These are phyloP conservation scores for Phengaris arion DNA, from an alignment of 2,888 invertebrate genomes.

Conservation along the genomic window DNA sequence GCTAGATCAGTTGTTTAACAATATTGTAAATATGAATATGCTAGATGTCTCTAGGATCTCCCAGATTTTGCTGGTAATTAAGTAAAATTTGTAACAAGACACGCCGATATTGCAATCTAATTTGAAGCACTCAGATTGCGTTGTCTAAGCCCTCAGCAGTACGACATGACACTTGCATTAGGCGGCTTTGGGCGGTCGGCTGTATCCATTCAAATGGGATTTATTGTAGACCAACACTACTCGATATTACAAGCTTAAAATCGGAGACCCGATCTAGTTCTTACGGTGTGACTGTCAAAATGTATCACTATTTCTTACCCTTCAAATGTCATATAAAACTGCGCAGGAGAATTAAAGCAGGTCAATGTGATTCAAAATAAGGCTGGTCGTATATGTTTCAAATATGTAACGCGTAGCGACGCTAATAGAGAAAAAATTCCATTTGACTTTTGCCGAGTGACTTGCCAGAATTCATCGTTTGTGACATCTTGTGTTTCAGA, in stretches of 20 bases:
- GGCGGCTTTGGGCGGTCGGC: conserved; percentile 50
- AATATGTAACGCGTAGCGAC: too few relatives aligned
- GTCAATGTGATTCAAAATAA: too few relatives aligned
- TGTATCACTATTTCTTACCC: neutral
- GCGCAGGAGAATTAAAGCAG: too few relatives aligned
- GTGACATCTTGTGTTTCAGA: too few relatives aligned
- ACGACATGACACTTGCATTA: conserved; percentile 64
- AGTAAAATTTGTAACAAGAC: neutral
- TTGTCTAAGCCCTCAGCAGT: conserved; percentile 50
- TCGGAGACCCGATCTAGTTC: conserved; percentile 31
- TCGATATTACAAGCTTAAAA: conserved; percentile 30
- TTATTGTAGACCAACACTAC: conserved; percentile 36
- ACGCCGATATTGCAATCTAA: conserved; percentile 18
- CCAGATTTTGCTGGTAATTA: neutral
- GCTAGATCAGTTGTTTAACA: too few relatives aligned
- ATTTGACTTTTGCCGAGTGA: too few relatives aligned
- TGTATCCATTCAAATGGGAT: conserved; percentile 42
- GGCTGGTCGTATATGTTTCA: too few relatives aligned
- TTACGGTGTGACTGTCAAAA: neutral
- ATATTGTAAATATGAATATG: too few relatives aligned
- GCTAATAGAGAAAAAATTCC: too few relatives aligned
- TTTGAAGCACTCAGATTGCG: conserved; percentile 24
- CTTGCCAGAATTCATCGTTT: too few relatives aligned
- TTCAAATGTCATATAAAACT: too few relatives aligned
- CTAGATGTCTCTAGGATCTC: too few relatives aligned